Percentiles rank a stretch among this genome's conserved stretches.
Evolutionary conservation across 2,113 vertebrate genomes (phyloP).

Genomic region (Amia ocellicauda): DNA sequence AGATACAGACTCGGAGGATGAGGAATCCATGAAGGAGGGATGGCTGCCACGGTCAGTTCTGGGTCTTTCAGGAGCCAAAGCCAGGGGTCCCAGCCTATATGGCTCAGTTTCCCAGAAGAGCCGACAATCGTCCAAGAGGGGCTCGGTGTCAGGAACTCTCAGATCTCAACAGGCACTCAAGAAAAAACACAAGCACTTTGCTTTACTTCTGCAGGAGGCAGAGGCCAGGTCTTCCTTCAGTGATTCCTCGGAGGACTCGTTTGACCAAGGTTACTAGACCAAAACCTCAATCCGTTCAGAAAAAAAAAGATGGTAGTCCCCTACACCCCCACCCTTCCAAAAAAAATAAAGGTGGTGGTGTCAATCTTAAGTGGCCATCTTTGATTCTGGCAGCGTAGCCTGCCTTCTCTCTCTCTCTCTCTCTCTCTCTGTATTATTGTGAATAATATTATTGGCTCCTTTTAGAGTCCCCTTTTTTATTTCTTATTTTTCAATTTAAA

Average conservation of each 20-base stretch:
- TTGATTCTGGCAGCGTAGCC: constrained; percentile 65
- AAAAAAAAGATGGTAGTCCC: constrained; percentile 22
- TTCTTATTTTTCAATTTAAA: constrained; percentile 46
- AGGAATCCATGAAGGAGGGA: constrained; percentile 74
- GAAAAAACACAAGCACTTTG: constrained; percentile 89
- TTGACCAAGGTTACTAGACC: constrained; percentile 98
- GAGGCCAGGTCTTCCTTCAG: constrained; percentile 77
- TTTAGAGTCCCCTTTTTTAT: constrained; percentile 50
- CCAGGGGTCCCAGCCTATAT: constrained; percentile 60
- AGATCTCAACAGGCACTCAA: constrained; percentile 68
- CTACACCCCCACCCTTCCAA: constrained; percentile 1
- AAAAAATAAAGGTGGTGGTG: constrained; percentile 46
- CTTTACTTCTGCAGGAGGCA: constrained; percentile 84
- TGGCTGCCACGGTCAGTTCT: constrained; percentile 74
- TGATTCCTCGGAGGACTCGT: constrained; percentile 92
- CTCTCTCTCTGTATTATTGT: constrained; percentile 67
- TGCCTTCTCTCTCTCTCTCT: no score
- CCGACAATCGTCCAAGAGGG: constrained; percentile 50
- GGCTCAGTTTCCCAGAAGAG: constrained; percentile 64
- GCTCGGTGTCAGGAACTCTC: constrained; percentile 55
- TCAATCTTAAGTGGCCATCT: constrained; percentile 59
- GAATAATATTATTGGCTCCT: constrained; percentile 64
- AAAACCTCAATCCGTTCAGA: constrained; percentile 52
- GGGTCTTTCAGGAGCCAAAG: constrained; percentile 44
- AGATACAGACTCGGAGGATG: constrained; percentile 96